Percentiles rank a stretch among this genome's conserved stretches.
Evolutionary conservation across 2,113 vertebrate genomes (phyloP).

Genomic region (Hepsetus odoe): DNA sequence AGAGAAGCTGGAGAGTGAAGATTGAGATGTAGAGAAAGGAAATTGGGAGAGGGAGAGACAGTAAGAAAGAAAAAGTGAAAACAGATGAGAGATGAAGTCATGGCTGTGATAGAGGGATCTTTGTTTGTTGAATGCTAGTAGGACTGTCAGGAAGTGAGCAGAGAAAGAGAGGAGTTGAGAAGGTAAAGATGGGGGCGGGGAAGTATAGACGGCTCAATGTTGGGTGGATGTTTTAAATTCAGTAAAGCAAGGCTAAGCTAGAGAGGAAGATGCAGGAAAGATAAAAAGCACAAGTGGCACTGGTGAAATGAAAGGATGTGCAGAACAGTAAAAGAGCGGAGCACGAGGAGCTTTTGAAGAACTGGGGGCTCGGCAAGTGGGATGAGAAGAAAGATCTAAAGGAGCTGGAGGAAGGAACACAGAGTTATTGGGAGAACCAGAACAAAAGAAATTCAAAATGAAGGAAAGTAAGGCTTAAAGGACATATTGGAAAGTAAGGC

Average conservation of each 20-base stretch:
- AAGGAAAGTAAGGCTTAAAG: not conserved
- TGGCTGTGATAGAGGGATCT: not conserved
- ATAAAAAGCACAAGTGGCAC: not conserved
- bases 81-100: not conserved
- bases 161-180: not conserved
- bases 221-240: not conserved
- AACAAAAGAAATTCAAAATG: not conserved
- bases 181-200: conserved; percentile 3
- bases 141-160: conserved; percentile 29
- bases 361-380: not conserved
- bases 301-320: conserved; percentile 10
- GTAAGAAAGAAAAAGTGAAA: too few species aligned
- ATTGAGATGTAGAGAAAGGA: too few species aligned
- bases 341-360: not conserved
- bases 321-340: not conserved
- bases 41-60: too few species aligned
- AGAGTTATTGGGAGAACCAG: conserved; percentile 2
- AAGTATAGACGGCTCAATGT: not conserved
- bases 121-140: conserved; percentile 1
- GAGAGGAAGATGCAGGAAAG: not conserved
- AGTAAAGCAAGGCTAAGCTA: not conserved
- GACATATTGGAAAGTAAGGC: not conserved
- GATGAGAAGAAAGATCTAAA: not conserved
- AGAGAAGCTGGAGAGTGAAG: not conserved
- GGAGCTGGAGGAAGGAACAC: not conserved